Evolutionary conservation across 2,888 invertebrate species (phyloP), one percentile per base, ranked within the genome.

Genomic region (Plusia festucae): DNA sequence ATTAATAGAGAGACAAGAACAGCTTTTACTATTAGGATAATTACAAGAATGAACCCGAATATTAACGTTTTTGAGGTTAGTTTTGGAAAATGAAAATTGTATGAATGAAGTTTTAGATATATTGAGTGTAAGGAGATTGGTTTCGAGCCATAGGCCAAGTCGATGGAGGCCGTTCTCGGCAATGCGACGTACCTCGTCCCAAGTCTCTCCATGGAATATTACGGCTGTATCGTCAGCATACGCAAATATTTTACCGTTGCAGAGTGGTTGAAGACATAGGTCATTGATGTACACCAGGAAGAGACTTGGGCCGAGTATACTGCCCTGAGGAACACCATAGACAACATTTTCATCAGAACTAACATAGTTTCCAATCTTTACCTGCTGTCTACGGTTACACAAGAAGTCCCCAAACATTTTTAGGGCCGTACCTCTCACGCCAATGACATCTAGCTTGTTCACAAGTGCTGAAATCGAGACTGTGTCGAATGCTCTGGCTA

Each of bases 401-500:
- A 34, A 34, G 13, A 34, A 34, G 34, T 34, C 53, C 32, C 32
- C 20, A 54, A 54, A 54, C 11, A 54, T 32, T 32, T 54, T 54
- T 18, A 34, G 32, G 32, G 53, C 53, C 32, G 20, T 54, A 15
- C 53, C 53, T 20, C 53, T 54, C 34, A 54, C 32, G 27, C 49
- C 53, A 34, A 53, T 53, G 32, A 52, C 53, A 32, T 60, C 59
- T 34, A 60, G 59, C 52, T 60, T 60, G 18, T 52, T 40, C 30
- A 51, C 52, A 52, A 60, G 59, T 32, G 52, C 52, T 16, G 53
- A n/a, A 52, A 60, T 32, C 16, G 54, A 51, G 34, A 59, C 59
- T 2, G 59, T 59, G 59, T 59, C 59, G 51, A 59, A 59, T 32
- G 59, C 59, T 30, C 22, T 60, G 44, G 60, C 53, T 51, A 60